phyloP scores from a whole-genome alignment of 2,888 invertebrate species.

The Dasypolia templi region DNA sequence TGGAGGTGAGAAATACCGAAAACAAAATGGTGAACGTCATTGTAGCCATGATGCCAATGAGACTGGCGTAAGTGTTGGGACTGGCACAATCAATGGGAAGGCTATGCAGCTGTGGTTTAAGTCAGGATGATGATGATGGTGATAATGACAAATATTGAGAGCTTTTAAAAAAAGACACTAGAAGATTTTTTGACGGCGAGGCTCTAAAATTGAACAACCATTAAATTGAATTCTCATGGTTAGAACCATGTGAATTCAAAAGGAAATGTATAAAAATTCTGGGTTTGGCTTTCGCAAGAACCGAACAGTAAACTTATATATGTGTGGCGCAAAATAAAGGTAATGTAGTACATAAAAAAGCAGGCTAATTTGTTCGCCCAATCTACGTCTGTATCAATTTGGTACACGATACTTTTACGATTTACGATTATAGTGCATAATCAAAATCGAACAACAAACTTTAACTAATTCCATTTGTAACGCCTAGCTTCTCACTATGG shows the following conservation, averaged over 20 bases:
- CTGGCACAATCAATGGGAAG: no score
- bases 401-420: slow-evolving; percentile 26
- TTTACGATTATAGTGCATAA: no score
- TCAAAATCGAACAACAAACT: no score
- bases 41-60: background rate
- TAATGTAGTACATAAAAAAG: slow-evolving; percentile 27
- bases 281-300: background rate
- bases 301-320: slow-evolving; percentile 6
- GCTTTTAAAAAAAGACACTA: background rate
- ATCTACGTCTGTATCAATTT: slow-evolving; percentile 16
- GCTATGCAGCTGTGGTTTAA: background rate
- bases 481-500: background rate
- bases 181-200: background rate
- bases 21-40: background rate
- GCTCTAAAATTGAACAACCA: background rate
- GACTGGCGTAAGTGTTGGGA: no score
- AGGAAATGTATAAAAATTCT: background rate
- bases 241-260: background rate
- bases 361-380: slow-evolving; percentile 32
- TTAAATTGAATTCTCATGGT: no score
- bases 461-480: background rate
- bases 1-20: background rate
- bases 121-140: background rate
- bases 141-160: background rate
- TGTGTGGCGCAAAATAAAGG: slow-evolving; percentile 23